Conservation (phyloP, 2,888 invertebrate genomes). For the Andricus curvator region DNA sequence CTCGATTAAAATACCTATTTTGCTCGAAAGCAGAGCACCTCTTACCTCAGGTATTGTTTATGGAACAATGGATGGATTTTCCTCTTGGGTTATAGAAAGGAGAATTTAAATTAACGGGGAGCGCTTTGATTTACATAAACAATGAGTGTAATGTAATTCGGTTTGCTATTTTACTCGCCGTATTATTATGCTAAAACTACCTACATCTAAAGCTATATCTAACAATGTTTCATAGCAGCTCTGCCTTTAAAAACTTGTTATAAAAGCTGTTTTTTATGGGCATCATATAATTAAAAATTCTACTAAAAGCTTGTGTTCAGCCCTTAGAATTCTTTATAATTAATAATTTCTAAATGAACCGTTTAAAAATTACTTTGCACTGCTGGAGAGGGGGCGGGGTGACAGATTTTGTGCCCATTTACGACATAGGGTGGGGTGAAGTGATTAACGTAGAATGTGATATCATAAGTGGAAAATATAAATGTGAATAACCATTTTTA, state of each 20-base stretch:
- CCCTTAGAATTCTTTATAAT: no score
- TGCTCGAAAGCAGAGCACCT: background rate
- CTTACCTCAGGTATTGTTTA: constrained; percentile 25
- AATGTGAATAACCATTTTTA: no score
- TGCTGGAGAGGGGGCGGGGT: no score
- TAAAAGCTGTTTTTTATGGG: background rate
- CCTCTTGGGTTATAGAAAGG: constrained; percentile 16
- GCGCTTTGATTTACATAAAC: constrained; percentile 34
- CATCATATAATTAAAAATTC: background rate
- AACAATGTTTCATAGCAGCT: background rate
- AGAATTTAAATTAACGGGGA: constrained; percentile 16
- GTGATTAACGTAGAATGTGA: no score
- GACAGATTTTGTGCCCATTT: no score
- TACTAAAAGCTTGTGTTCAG: no score
- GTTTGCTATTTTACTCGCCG: background rate
- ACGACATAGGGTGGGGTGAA: no score
- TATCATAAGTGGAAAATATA: no score
- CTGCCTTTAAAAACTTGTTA: background rate
- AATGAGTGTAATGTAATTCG: background rate
- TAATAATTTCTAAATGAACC: no score
- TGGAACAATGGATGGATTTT: constrained; percentile 30
- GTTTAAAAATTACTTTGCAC: no score
- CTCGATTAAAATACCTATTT: constrained; percentile 36
- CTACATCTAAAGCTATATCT: background rate
- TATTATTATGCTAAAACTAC: constrained; percentile 9